Conservation (phyloP, 1,140 invertebrate genomes). For the Sinonovacula constricta region DNA sequence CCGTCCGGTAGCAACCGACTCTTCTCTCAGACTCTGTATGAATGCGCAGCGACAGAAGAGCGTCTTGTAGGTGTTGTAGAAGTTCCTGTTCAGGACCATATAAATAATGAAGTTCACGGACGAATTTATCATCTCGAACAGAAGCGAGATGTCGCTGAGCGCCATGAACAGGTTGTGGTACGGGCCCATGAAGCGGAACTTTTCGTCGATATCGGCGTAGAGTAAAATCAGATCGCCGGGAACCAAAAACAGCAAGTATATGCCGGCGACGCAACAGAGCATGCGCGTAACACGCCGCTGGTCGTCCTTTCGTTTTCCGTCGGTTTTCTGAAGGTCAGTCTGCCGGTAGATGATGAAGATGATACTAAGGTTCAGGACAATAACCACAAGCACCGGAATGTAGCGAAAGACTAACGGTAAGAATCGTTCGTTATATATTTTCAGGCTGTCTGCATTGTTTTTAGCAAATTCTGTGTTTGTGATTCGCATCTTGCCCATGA, state of each 20-base stretch:
- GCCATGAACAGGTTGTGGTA: slow-evolving; percentile 58
- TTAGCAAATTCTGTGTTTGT: slow-evolving; percentile 44
- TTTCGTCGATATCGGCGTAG: slow-evolving; percentile 6
- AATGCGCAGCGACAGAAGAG: slow-evolving; percentile 32
- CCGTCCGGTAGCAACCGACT: too few species aligned
- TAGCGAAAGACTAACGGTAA: slow-evolving; percentile 52
- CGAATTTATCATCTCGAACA: slow-evolving; percentile 54
- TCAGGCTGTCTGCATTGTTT: slow-evolving; percentile 31
- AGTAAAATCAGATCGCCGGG: slow-evolving; percentile 51
- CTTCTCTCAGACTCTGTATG: too few species aligned
- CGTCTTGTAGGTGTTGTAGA: slow-evolving; percentile 37
- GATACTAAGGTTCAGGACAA: slow-evolving; percentile 52
- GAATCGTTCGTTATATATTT: slow-evolving; percentile 51
- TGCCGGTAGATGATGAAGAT: slow-evolving; percentile 33
- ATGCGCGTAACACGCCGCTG: slow-evolving; percentile 52
- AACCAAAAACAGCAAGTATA: slow-evolving; percentile 52
- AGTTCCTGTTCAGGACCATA: slow-evolving; percentile 55
- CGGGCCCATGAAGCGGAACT: slow-evolving; percentile 44
- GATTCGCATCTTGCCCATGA: slow-evolving; percentile 28
- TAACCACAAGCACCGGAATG: slow-evolving; percentile 44
- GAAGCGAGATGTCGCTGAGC: slow-evolving; percentile 44
- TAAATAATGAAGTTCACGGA: slow-evolving; percentile 61
- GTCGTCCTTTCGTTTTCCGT: slow-evolving; percentile 22
- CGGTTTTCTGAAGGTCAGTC: slow-evolving; percentile 7
- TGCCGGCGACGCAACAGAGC: slow-evolving; percentile 46